Conservation (phyloP, 2,113 vertebrate genomes). For the human region GRCh38 chr7:105488001-105488500, state of each 20-base stretch:
- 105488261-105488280: neutral
- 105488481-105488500: neutral
- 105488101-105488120: constrained; percentile 58
- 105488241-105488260: neutral
- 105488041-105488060: constrained; percentile 33
- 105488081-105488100: neutral
- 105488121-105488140: neutral
- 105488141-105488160: neutral
- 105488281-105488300: neutral
- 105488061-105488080: neutral
- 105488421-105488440: neutral
- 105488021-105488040: constrained; percentile 47
- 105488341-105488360: constrained; percentile 20
- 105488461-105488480: neutral
- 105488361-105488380: neutral
- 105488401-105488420: neutral
- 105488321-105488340: neutral
- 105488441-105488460: neutral
- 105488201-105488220: neutral
- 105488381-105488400: neutral
- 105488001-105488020: neutral
- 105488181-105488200: neutral
- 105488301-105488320: neutral
- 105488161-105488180: constrained; percentile 55
- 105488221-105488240: neutral